A percentile compares a stretch with the other conserved stretches of the same genome.
These are phyloP conservation scores for Electrona antarctica DNA, from an alignment of 2,113 vertebrate genomes.

Conservation along the genomic window DNA sequence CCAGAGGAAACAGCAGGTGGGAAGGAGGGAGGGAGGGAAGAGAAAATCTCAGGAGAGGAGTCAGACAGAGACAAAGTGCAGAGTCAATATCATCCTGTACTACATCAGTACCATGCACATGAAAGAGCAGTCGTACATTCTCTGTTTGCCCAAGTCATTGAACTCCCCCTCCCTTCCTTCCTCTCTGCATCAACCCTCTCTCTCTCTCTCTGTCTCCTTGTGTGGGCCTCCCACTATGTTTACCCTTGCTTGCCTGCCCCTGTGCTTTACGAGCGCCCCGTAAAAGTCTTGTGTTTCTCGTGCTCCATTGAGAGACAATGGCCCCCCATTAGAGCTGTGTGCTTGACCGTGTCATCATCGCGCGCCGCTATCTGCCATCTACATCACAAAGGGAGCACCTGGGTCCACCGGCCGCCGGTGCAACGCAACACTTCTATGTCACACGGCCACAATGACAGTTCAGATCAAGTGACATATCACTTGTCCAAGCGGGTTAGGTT, in stretches of 20 bases:
- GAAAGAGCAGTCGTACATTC: slow-evolving; percentile 20
- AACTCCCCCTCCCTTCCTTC: slow-evolving; percentile 25
- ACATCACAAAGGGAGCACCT: slow-evolving; percentile 67
- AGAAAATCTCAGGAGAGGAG: background rate
- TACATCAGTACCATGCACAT: slow-evolving; percentile 5
- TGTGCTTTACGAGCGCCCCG: slow-evolving; percentile 42
- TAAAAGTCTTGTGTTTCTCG: slow-evolving; percentile 32
- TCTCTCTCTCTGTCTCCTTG: background rate
- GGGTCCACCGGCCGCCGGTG: slow-evolving; percentile 21
- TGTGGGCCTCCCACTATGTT: background rate
- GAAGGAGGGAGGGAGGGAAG: background rate
- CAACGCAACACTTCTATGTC: background rate
- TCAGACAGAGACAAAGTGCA: slow-evolving; percentile 20
- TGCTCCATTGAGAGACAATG: slow-evolving; percentile 48
- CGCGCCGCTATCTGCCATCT: slow-evolving; percentile 36
- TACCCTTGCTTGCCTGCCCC: slow-evolving; percentile 4
- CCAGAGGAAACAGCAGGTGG: background rate
- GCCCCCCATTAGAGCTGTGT: slow-evolving; percentile 50
- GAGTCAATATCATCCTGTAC: slow-evolving; percentile 31
- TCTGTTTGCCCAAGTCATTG: slow-evolving; percentile 34
- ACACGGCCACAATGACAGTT: background rate
- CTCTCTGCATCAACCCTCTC: background rate
- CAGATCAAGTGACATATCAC: slow-evolving; percentile 1
- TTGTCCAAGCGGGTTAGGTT: background rate
- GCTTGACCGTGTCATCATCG: slow-evolving; percentile 64